Evolutionary conservation across 1,140 invertebrate species (phyloP).

Genomic region (Polypedilum vanderplanki): DNA sequence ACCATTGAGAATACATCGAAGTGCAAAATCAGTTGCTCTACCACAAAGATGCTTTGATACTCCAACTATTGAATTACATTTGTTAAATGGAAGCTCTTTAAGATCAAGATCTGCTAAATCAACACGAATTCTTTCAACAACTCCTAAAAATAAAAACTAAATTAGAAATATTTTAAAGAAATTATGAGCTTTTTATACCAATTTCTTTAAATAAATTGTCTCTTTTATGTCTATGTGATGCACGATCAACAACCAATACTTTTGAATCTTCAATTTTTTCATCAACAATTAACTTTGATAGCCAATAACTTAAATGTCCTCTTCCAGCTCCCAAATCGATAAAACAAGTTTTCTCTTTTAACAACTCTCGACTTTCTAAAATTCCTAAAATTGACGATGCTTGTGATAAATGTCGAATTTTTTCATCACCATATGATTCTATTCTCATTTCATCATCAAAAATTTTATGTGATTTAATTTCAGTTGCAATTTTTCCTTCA

Average conservation of each 20-base stretch:
- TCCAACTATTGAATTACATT: constrained; percentile 51
- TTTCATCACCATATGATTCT: constrained; percentile 53
- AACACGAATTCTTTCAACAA: constrained; percentile 55
- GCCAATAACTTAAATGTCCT: constrained; percentile 67
- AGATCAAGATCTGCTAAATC: constrained; percentile 68
- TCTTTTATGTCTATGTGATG: constrained; percentile 70
- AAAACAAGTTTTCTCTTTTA: constrained; percentile 56
- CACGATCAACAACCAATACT: constrained; percentile 67
- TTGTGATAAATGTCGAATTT: constrained; percentile 63
- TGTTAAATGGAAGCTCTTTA: constrained; percentile 43
- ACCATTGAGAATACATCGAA: constrained; percentile 55
- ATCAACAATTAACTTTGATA: constrained; percentile 51
- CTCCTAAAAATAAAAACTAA: constrained; percentile 37
- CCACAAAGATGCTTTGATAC: constrained; percentile 84
- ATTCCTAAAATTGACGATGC: constrained; percentile 60
- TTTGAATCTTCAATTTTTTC: constrained; percentile 45
- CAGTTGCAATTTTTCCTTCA: constrained; percentile 43
- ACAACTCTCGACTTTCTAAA: constrained; percentile 50
- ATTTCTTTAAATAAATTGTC: constrained; percentile 58
- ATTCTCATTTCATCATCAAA: constrained; percentile 54
- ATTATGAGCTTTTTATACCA: too few species aligned
- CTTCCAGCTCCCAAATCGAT: constrained; percentile 85
- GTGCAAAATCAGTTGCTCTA: constrained; percentile 66
- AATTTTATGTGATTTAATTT: constrained; percentile 46
- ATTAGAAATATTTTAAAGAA: too few species aligned